phyloP scores from a whole-genome alignment of 2,888 invertebrate species.

The Nephrotoma guestfalica region DNA sequence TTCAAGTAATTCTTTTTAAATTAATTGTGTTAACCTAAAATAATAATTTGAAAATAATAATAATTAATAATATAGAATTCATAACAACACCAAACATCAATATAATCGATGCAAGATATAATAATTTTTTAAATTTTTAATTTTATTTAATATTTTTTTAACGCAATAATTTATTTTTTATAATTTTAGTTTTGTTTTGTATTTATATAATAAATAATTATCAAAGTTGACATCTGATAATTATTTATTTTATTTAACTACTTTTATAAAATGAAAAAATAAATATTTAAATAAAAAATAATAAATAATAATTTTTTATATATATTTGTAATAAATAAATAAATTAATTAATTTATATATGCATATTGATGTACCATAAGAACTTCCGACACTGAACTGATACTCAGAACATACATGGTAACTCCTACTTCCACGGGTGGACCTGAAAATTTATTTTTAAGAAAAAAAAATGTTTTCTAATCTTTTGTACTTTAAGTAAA shows the following conservation, averaged over 20 bases:
- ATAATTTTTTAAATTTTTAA: not conserved
- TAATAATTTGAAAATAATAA: not conserved
- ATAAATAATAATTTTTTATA: not conserved
- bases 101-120: slow-evolving; percentile 4
- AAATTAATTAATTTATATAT: slow-evolving; percentile 14
- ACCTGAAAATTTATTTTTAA: slow-evolving; percentile 50
- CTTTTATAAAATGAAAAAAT: not conserved
- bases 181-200: not conserved
- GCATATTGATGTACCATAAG: slow-evolving; percentile 75
- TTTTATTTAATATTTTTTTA: not conserved
- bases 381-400: slow-evolving; percentile 96
- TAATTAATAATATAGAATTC: not conserved
- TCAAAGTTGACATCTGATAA: not conserved
- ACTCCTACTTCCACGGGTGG: slow-evolving; percentile 95
- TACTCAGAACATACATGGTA: slow-evolving; percentile 96
- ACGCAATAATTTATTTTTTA: not conserved
- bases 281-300: not conserved
- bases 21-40: slow-evolving; percentile 5
- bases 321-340: not conserved
- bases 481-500: not conserved
- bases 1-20: not conserved
- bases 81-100: slow-evolving; percentile 3
- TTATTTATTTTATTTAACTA: not conserved
- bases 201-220: not conserved
- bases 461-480: not conserved